Base-by-base conservation (phyloP, 2,113 vertebrate species). In the Aramus guarauna region DNA sequence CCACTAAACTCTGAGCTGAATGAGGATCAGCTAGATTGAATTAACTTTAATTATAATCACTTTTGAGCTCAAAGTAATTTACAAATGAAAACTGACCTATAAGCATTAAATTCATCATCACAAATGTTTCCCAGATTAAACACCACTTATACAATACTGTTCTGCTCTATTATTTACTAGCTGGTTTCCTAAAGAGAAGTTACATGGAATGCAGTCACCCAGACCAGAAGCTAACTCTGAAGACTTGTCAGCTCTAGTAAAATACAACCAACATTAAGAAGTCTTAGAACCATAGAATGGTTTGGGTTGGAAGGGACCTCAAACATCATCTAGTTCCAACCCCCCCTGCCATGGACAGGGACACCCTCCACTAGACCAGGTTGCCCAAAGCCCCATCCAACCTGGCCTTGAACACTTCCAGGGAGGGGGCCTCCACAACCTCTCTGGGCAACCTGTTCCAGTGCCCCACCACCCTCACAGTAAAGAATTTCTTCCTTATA, bases 41-140 rank as follows among this genome's bases (percentile, higher is more conserved):
- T 94, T 89, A 92, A 47, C 36, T 88, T 78, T 45, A 71, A 56
- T 90, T 90, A 79, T 47, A 62, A 91, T 43, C 60, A 91, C 79
- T 95, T 94, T 17, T 48, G 36, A 92, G 36, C 1, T 1, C 32
- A 26, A 84, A 92, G 59, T 67, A 75, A 95, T 72, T 81, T 84
- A 67, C n/a, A 94, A 92, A 85, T 43, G 21, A 84, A 77, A 92
- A 67, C 18, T 59, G 52, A 81, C 62, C 64, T 71, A 18, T 47
- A 92, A 81, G 36, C 36, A 90, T 41, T 53, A 92, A 92, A 87
- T 5, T 24, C n/a, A 82, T 29, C 69, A 94, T 20, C 53, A 86
- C n/a, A 79, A 85, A 7, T 1, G 0, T 36, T 90, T 15, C 39
- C 64, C 0, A 0, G 24, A 92, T 77, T 73, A 84, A 83, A 64